Conservation (phyloP, 2,888 invertebrate species). For the Drosophila paucipuncta region DNA sequence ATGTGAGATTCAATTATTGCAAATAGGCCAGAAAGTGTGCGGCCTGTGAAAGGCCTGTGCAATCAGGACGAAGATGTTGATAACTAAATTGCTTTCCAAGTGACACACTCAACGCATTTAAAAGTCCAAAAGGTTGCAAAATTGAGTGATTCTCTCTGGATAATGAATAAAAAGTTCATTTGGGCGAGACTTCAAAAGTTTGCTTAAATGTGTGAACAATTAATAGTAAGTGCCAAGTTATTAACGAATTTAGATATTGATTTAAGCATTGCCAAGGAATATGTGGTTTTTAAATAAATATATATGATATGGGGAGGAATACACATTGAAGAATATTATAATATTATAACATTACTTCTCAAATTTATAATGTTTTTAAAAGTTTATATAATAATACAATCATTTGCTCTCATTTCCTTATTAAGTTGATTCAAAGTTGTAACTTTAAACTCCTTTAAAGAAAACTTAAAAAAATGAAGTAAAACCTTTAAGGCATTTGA, state of each 20-base stretch:
- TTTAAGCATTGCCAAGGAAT: too few relatives aligned
- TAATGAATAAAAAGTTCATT: constrained; percentile 32
- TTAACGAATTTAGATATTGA: background rate
- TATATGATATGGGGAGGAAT: background rate
- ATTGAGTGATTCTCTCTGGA: constrained; percentile 51
- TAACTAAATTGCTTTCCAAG: constrained; percentile 61
- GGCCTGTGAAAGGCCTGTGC: constrained; percentile 37
- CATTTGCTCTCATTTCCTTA: background rate
- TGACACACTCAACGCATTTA: constrained; percentile 51
- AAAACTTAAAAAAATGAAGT: background rate
- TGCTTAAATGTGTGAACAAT: constrained; percentile 4
- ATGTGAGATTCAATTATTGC: constrained; percentile 69
- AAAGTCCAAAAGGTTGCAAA: constrained; percentile 45
- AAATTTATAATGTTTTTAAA: background rate
- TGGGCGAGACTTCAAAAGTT: constrained; percentile 2
- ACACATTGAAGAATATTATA: background rate
- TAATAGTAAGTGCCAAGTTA: background rate
- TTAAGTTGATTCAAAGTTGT: background rate
- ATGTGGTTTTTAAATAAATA: background rate
- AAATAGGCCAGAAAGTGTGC: constrained; percentile 58
- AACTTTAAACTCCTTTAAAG: background rate
- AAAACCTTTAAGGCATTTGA: background rate
- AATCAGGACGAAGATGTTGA: constrained; percentile 56
- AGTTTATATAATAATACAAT: background rate
- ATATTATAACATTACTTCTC: background rate